Base-by-base conservation (phyloP, 2,113 vertebrate genomes). In the Cyphomyrus discorhynchus region DNA sequence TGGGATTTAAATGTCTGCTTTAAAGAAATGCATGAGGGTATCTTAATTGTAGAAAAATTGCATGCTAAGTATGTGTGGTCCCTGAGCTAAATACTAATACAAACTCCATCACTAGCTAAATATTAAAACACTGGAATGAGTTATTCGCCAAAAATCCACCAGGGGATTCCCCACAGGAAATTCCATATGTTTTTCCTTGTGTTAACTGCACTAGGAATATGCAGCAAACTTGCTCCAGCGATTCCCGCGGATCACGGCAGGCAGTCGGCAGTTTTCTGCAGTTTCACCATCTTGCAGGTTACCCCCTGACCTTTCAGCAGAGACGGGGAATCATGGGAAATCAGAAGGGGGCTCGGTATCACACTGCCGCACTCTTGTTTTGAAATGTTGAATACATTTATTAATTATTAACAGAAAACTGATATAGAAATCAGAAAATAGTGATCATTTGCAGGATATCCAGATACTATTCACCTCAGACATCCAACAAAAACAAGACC, bases 141-240 rank as follows among this genome's bases (percentile, higher is more conserved):
- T 19, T 84, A 47, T 47, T 47, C 21, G 39, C 39, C 19, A 46
- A 84, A 84, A 84, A 46, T 46, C 19, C 82, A 84, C 45, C 24
- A 11, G 82, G 82, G 82, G 45, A 84, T 84, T 84, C 82, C 82
- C 45, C 82, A 84, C 82, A 84, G 82, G 82, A 84, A 84, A 84
- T 84, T 84, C 82, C 82, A 84, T 84, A 21, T 46, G 45, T 84
- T 84, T 84, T n/a, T 47, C 82, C 82, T 84, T 19, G 11, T 47
- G 45, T 47, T 84, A 84, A 84, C 82, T 84, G 39, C 39, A 21
- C 42, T 84, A 84, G 45, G 82, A 84, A 84, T 84, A 47, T 47
- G 45, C 82, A 84, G 39, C 82, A 47, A 47, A 84, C 6, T 45
- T n/a, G 39, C 82, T 84, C 17, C 5, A 17, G 31, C 35, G 35